phyloP scores from a whole-genome alignment of 2,888 invertebrate species.

The Synanthedon tipuliformis region DNA sequence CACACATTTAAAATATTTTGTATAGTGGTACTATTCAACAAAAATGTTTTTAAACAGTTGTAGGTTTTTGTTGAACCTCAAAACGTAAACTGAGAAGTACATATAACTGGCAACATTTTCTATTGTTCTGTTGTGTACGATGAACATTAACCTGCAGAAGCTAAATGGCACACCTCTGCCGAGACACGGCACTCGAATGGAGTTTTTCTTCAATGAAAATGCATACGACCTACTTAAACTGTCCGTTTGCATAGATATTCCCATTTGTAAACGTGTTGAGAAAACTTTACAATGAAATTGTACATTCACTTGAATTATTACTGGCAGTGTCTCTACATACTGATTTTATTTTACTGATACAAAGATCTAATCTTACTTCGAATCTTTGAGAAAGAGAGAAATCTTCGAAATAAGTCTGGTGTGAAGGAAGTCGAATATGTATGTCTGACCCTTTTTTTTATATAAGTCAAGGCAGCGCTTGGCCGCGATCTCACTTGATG shows the following conservation, averaged over 20 bases:
- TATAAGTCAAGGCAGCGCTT: too few relatives aligned
- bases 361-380: too few relatives aligned
- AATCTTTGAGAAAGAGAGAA: too few relatives aligned
- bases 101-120: background rate
- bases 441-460: too few relatives aligned
- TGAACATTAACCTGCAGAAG: conserved; percentile 44
- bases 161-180: conserved; percentile 27
- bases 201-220: conserved; percentile 28
- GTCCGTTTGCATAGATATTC: background rate
- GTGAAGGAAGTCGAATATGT: too few relatives aligned
- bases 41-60: background rate
- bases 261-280: conserved; percentile 1
- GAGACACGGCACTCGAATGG: conserved; percentile 23
- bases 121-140: conserved; percentile 14
- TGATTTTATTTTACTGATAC: too few relatives aligned
- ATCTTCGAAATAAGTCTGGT: too few relatives aligned
- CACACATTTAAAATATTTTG: too few relatives aligned
- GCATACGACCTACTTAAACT: conserved; percentile 10
- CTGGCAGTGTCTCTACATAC: too few relatives aligned
- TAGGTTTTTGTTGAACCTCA: background rate
- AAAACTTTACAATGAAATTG: conserved; percentile 3
- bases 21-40: too few relatives aligned
- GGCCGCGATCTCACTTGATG: too few relatives aligned
- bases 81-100: background rate
- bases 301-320: background rate